Evolutionary conservation across 1,140 invertebrate genomes (phyloP), one percentile per base, ranked within the genome.

Genomic region (Formica selysi): DNA sequence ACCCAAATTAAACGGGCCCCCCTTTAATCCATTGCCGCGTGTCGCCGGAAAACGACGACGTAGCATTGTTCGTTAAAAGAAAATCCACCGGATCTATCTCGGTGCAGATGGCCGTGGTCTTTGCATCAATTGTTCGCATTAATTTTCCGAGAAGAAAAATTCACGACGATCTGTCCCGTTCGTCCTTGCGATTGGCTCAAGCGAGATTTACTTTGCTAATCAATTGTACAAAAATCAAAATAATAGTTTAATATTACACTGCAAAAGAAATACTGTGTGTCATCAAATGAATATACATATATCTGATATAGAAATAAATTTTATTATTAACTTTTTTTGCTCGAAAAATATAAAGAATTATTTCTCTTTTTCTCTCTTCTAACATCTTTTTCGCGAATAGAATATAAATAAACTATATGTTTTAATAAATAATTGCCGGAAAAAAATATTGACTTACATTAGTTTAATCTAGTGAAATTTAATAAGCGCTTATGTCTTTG

Each of bases 1-100:
- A 91, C 86, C 79, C 67, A 90, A 91, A 92, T 92, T 91, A 91
- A 92, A 92, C 89, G 87, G 65, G 85, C 85, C 85, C 65, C 26
- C 54, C 64, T 48, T 71, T 67, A 86, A 81, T 81, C 85, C 85
- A 51, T 81, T 32, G 41, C 44, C 26, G 67, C 59, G 54, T 57
- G 29, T 81, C 41, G 19, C 22, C 32, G 78, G 5, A 36, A 19
- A 81, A 70, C 48, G 22, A 54, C 32, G 29, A 70, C n/a, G 68
- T 32, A 26, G 26, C 54, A 38, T 61, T 74, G 54, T 74, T 73
- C 54, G 62, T 80, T 85, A 68, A 80, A 85, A 80, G 76, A 68
- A 85, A 85, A 85, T 68, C 84, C 83, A 26, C 16, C 38, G 61
- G 32, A 57, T 78, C 61, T 67, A 59, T 83, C 38, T 74, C 38